Base-by-base conservation (phyloP, 2,113 vertebrate genomes). In the Triplophysa tibetana region DNA sequence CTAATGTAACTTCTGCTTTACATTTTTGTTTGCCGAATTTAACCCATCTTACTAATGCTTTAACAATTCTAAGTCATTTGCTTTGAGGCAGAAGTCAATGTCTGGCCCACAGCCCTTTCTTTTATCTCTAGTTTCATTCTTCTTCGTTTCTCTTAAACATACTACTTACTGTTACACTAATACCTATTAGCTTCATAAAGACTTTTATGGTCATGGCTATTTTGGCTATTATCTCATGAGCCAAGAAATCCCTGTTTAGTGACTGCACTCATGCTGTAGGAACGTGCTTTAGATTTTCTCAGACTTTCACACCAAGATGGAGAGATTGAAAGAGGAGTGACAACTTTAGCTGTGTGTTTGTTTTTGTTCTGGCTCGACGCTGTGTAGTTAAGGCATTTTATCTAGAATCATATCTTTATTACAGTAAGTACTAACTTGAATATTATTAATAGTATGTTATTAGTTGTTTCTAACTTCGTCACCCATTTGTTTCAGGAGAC, bases 401-500 rank as follows among this genome's bases (percentile, higher is more conserved):
- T 17, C 16, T 17, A 13, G 26, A 16, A 38, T 26, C 33, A 43
- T 43, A n/a, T n/a, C 10, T 67, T 41, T 9, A 43, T 43, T 16
- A 9, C 8, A 11, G 43, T 45, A 45, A 12, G 33, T 38, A 7
- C 33, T 8, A 7, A 8, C 33, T 38, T 7, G 6, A 1, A 38
- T 38, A 6, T 38, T 38, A 7, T 38, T 38, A 38, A 0, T 38
- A 7, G 33, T 7, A 33, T 33, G 11, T 11, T 45, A 1, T 45
- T 45, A 11, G 43, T 45, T 11, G 43, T 50, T 43, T 77, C 38
- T 82, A 11, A 41, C 14, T 45, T n/a, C 58, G 48, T 2, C 14
- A 41, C 41, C 33, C 17, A 24, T 33, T 62, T 24, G 14, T 66
- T 11, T 66, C 85, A 99, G 98, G 98, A 60, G 96, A 97, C 38